Evolutionary conservation across 1,140 invertebrate genomes (phyloP), one percentile per base, ranked within the genome.

Genomic region (Neelides sp.): DNA sequence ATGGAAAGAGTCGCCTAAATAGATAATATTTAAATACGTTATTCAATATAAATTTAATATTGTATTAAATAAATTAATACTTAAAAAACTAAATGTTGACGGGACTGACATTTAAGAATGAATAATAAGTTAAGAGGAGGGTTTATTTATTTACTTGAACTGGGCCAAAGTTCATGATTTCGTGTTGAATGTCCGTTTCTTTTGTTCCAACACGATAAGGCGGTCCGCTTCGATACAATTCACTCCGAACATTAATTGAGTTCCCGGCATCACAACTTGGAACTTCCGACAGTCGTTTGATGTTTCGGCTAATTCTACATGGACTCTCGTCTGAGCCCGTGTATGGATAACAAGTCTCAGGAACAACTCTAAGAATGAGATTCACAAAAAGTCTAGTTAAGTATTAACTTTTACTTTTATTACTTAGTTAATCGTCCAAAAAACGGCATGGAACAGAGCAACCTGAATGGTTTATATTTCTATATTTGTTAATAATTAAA

Each of bases 101-200:
- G n/a, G n/a, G n/a, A n/a, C n/a, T n/a, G n/a, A n/a, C n/a, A n/a
- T n/a, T n/a, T n/a, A n/a, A n/a, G n/a, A n/a, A n/a, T n/a, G n/a
- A n/a, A n/a, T n/a, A n/a, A n/a, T n/a, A n/a, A n/a, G n/a, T n/a
- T n/a, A n/a, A n/a, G n/a, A n/a, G n/a, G n/a, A n/a, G n/a, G n/a
- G n/a, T n/a, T n/a, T n/a, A n/a, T 55, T 36, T 36, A 39, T 40
- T 64, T 72, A 89, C 85, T 79, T 94, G 91, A 0, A 94, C 87
- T n/a, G 91, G 90, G 50, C 92, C 92, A 37, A 87, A 91, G 19
- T 77, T 78, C 64, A 80, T 72, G 39, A 95, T 92, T 65, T 95
- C 90, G 54, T 82, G 77, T 85, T 88, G 91, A 51, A 96, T 94
- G 63, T 90, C 87, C 10, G 76, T 75, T 55, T 75, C 73, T 62